Evolutionary conservation across 2,797 vertebrate species (phyloP).

Genomic region (Phylloscopus collybita): DNA sequence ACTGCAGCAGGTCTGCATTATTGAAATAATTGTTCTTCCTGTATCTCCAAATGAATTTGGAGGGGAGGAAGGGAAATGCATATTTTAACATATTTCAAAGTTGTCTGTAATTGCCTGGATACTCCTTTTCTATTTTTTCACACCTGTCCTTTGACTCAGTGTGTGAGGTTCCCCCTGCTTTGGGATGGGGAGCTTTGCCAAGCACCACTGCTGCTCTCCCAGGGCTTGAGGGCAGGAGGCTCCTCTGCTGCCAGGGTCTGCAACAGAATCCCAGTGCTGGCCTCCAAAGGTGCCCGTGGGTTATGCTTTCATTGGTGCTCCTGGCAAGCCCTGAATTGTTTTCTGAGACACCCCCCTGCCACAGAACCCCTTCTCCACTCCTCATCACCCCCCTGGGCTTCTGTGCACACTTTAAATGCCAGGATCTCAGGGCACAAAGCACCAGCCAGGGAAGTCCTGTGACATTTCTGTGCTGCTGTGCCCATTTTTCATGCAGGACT

Average conservation of each 20-base stretch:
- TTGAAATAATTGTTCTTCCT: slow-evolving; percentile 14
- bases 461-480: neutral
- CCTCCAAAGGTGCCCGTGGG: neutral
- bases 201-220: neutral
- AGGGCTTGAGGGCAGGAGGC: neutral
- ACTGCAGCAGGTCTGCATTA: neutral
- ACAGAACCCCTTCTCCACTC: neutral
- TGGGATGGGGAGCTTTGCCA: neutral
- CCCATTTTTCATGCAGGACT: neutral
- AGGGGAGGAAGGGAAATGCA: neutral
- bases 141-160: neutral
- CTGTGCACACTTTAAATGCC: neutral
- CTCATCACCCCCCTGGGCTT: neutral
- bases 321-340: neutral
- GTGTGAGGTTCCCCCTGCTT: neutral
- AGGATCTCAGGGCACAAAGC: neutral
- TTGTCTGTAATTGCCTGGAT: neutral
- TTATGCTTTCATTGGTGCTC: neutral
- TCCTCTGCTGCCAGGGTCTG: neutral
- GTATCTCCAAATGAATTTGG: neutral
- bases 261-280: neutral
- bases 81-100: slow-evolving; percentile 12
- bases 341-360: neutral
- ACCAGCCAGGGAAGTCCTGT: neutral
- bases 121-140: neutral